phyloP scores from a whole-genome alignment of 2,797 vertebrate genomes.

The Sebastes cheni region DNA sequence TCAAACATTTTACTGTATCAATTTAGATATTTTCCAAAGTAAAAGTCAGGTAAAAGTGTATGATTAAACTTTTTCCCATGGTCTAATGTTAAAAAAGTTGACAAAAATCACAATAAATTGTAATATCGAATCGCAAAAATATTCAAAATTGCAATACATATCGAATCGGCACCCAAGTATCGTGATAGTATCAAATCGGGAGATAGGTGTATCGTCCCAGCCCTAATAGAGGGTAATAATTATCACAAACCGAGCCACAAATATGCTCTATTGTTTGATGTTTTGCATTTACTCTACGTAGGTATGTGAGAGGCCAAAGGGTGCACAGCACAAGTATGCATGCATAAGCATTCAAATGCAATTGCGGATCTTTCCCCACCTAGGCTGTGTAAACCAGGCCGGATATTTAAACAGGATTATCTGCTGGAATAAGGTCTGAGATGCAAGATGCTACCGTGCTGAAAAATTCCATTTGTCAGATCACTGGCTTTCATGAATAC shows the following conservation, averaged over 20 bases:
- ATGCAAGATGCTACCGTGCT: conserved; percentile 82
- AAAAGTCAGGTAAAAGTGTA: too few species aligned
- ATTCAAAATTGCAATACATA: too few species aligned
- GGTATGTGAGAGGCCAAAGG: conserved; percentile 5
- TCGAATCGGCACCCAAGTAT: too few species aligned
- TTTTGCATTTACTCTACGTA: background rate
- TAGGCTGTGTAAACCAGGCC: conserved; percentile 73
- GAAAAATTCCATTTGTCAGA: conserved; percentile 89
- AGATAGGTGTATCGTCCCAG: too few species aligned
- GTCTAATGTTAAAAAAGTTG: too few species aligned
- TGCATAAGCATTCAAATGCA: conserved; percentile 40
- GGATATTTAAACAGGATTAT: conserved; percentile 86
- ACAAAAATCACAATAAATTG: too few species aligned
- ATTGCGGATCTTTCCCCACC: conserved; percentile 63
- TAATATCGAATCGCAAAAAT: too few species aligned
- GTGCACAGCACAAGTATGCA: conserved; percentile 14
- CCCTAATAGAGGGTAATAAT: background rate
- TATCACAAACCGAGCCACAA: background rate
- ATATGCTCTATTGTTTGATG: conserved; percentile 25
- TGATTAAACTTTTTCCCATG: too few species aligned
- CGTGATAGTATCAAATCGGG: too few species aligned
- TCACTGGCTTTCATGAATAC: conserved; percentile 88
- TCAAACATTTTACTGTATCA: too few species aligned
- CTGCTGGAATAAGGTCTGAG: conserved; percentile 79
- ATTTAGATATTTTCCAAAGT: too few species aligned